These are phyloP conservation scores for Diacarnus erythraeanus DNA, from an alignment of 37 sponge, comb jelly and placozoan genomes.

Conservation along the genomic window DNA sequence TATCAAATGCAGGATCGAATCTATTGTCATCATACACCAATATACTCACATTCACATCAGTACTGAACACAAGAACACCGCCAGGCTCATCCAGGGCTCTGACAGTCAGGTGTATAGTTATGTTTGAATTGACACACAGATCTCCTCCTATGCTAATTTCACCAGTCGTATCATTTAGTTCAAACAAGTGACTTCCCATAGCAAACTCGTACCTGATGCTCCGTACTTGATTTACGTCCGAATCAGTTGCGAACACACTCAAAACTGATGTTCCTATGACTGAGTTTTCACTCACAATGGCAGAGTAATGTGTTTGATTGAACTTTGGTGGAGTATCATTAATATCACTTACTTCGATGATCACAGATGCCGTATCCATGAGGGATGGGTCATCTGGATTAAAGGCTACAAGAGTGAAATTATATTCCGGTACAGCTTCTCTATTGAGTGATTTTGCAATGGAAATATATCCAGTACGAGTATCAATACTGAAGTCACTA, in stretches of 20 bases:
- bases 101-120: conserved; percentile 15
- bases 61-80: not conserved
- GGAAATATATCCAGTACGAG: conserved; percentile 26
- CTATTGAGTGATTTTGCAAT: conserved; percentile 41
- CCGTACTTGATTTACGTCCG: conserved; percentile 11
- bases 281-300: conserved; percentile 35
- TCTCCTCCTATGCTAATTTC: conserved; percentile 11
- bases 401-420: conserved; percentile 53
- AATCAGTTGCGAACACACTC: conserved; percentile 36
- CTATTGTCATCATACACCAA: conserved; percentile 58
- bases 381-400: conserved; percentile 59
- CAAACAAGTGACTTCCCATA: not conserved
- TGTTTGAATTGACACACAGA: conserved; percentile 7
- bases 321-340: conserved; percentile 78
- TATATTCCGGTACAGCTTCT: conserved; percentile 14
- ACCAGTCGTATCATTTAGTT: conserved; percentile 41
- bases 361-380: conserved; percentile 21
- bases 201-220: conserved; percentile 6
- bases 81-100: conserved; percentile 49
- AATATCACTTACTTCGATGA: conserved; percentile 54
- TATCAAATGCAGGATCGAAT: conserved; percentile 43
- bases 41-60: conserved; percentile 34
- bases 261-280: conserved; percentile 15
- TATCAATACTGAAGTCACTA: conserved; percentile 35
- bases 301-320: not conserved